Conservation (phyloP, 2,113 vertebrate genomes). For the Tyrannus savana region DNA sequence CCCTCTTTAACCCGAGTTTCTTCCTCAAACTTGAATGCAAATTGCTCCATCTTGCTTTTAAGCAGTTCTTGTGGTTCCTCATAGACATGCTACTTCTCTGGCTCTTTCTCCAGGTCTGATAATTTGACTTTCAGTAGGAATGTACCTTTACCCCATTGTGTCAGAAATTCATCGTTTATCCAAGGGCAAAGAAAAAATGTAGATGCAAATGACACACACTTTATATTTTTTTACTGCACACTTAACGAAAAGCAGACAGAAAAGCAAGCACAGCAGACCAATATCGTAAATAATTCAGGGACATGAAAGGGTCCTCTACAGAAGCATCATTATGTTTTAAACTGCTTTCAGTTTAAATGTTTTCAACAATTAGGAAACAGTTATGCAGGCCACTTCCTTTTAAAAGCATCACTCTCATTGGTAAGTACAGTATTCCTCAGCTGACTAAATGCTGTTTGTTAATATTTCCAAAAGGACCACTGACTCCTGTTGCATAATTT, state of each 20-base stretch:
- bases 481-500: background rate
- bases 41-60: background rate
- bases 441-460: background rate
- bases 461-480: background rate
- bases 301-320: background rate
- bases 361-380: slow-evolving; percentile 3
- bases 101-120: background rate
- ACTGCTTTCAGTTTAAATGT: background rate
- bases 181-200: background rate
- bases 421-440: background rate
- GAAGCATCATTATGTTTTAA: slow-evolving; percentile 25
- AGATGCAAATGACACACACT: background rate
- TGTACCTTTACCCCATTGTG: background rate
- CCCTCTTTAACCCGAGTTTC: background rate
- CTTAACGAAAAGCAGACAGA: background rate
- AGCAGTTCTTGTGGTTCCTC: background rate
- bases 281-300: slow-evolving; percentile 6
- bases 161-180: background rate
- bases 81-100: background rate
- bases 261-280: slow-evolving; percentile 19
- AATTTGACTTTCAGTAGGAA: background rate
- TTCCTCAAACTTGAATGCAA: background rate
- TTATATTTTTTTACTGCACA: background rate
- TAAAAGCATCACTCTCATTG: background rate
- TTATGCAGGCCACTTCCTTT: background rate